Evolutionary conservation across 2,797 vertebrate genomes (phyloP).

Genomic region (Paedocypris micromegethes): DNA sequence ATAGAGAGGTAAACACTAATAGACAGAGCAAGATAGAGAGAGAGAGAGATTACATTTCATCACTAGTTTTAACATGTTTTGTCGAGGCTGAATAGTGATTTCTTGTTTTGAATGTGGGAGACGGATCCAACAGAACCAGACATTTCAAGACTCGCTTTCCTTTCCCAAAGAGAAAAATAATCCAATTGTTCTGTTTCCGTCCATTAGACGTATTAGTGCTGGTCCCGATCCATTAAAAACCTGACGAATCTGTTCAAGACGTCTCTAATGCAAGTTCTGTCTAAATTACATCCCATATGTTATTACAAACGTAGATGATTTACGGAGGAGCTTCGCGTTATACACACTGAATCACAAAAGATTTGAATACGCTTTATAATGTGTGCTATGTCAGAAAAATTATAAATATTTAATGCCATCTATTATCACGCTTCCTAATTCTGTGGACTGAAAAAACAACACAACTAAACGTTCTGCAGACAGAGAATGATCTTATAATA

Average conservation of each 20-base stretch:
- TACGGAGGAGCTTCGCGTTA: neutral
- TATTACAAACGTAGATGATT: neutral
- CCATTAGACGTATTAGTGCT: neutral
- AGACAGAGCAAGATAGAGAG: too few relatives aligned
- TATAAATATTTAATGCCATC: neutral
- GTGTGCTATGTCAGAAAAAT: neutral
- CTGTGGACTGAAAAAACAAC: too few relatives aligned
- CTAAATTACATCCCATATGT: neutral
- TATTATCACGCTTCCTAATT: neutral
- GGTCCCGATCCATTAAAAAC: neutral
- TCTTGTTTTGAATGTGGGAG: neutral
- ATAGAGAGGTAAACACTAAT: too few relatives aligned
- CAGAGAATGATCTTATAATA: too few relatives aligned
- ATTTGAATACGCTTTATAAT: neutral
- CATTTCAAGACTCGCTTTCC: neutral
- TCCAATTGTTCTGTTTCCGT: neutral
- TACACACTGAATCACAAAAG: neutral
- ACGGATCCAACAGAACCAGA: neutral
- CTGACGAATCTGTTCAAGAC: neutral
- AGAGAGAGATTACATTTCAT: too few relatives aligned
- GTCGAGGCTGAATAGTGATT: too few relatives aligned
- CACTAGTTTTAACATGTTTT: too few relatives aligned
- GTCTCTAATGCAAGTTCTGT: neutral
- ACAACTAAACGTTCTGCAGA: too few relatives aligned
- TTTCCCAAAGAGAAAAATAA: constrained; percentile 3